phyloP scores from a whole-genome alignment of 2,113 vertebrate genomes.

The Eptesicus fuscus region DNA sequence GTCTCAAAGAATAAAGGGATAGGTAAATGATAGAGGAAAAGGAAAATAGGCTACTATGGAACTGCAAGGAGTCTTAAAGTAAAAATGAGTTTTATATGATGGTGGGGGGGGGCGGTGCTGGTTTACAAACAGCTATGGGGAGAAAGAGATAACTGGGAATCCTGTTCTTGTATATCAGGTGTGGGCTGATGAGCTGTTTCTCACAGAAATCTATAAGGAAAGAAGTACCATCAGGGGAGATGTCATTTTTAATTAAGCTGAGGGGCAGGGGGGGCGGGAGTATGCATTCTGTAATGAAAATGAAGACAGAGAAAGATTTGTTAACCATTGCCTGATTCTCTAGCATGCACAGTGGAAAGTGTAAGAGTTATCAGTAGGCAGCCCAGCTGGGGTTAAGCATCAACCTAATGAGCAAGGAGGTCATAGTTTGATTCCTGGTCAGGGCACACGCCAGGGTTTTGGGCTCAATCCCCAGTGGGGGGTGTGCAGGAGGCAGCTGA shows the following conservation, averaged over 20 bases:
- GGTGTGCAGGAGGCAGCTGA: too few species aligned
- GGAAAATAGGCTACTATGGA: background rate
- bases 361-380: too few species aligned
- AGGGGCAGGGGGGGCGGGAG: too few species aligned
- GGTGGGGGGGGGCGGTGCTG: background rate
- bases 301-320: background rate
- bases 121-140: background rate
- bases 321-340: background rate
- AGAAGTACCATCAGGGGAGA: background rate
- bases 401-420: too few species aligned
- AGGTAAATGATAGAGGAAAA: background rate
- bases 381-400: too few species aligned
- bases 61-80: background rate
- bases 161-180: background rate
- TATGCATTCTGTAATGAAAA: background rate
- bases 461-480: too few species aligned
- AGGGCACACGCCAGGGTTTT: too few species aligned
- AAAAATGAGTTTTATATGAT: background rate
- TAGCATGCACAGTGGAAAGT: background rate
- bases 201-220: background rate
- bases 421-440: too few species aligned
- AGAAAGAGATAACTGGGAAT: background rate
- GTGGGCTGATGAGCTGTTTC: background rate
- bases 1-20: background rate
- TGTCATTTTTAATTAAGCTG: background rate